Conservation (phyloP, 2,113 vertebrate species). For the Elephantulus edwardii region DNA sequence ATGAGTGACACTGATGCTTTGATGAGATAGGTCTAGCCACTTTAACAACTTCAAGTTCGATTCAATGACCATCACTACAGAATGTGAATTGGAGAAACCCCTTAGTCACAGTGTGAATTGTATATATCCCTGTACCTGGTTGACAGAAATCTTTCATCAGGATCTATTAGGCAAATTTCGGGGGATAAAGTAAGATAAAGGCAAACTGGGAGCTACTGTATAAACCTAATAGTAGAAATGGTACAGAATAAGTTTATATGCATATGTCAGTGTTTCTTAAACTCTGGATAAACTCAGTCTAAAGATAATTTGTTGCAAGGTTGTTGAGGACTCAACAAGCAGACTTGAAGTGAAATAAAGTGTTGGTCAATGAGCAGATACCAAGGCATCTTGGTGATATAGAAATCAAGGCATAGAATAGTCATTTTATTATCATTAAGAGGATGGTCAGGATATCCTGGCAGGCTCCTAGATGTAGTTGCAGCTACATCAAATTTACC, state of each 20-base stretch:
- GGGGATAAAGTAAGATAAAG: background rate
- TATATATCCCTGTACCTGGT: background rate
- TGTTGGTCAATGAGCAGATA: background rate
- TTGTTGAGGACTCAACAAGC: background rate
- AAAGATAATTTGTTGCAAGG: background rate
- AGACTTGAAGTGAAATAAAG: background rate
- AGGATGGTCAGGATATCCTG: no score
- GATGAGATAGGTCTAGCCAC: background rate
- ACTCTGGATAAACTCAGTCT: background rate
- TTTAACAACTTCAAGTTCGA: background rate
- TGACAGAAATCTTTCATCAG: background rate
- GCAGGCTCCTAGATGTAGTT: background rate
- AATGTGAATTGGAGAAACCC: background rate
- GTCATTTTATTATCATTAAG: background rate
- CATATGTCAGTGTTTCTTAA: background rate
- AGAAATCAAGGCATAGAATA: background rate
- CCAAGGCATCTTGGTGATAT: background rate
- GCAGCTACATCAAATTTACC: constrained; percentile 10
- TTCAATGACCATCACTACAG: background rate
- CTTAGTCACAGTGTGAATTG: background rate
- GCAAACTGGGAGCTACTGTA: background rate
- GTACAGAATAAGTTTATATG: background rate
- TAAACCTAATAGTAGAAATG: background rate
- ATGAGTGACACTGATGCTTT: background rate
- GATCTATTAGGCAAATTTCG: background rate